A percentile compares a stretch with the other conserved stretches of the same genome.
These are phyloP conservation scores for Pomatorhinus ruficollis DNA, from an alignment of 2,113 vertebrate species.

Conservation along the genomic window DNA sequence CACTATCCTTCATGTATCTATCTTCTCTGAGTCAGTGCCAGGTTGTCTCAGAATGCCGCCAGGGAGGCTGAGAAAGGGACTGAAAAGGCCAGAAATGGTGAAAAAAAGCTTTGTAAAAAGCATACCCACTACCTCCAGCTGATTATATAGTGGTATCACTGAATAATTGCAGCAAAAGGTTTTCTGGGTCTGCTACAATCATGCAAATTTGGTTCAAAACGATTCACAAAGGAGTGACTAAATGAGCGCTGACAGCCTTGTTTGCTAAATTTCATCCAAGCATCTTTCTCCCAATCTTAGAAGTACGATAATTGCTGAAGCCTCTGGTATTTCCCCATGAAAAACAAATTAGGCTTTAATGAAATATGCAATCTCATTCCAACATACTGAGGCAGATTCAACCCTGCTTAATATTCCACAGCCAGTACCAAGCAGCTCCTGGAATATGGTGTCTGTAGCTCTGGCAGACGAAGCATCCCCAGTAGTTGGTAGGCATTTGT, in stretches of 20 bases:
- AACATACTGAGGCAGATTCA: not conserved
- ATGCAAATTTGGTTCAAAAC: not conserved
- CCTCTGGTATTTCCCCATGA: constrained; percentile 30
- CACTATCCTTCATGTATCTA: not conserved
- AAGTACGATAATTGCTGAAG: constrained; percentile 6
- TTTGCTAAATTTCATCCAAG: constrained; percentile 34
- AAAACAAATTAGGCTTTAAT: constrained; percentile 30
- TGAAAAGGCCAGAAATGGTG: not conserved
- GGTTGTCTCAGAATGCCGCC: not conserved
- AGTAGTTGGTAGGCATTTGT: not conserved
- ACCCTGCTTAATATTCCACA: constrained; percentile 27
- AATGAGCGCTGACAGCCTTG: not conserved
- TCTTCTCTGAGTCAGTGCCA: not conserved
- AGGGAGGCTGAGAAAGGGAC: not conserved
- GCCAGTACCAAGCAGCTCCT: not conserved
- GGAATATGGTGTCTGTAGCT: not conserved
- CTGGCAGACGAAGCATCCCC: not conserved
- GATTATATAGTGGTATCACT: not conserved
- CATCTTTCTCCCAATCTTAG: constrained; percentile 35
- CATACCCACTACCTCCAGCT: not conserved
- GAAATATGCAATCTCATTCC: constrained; percentile 32
- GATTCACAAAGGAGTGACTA: not conserved
- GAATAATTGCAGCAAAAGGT: not conserved
- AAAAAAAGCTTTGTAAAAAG: not conserved
- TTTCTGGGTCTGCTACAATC: constrained; percentile 5